These are phyloP conservation scores for Malurus alboscapulatus DNA, from an alignment of 2,113 vertebrate species.

Conservation along the genomic window DNA sequence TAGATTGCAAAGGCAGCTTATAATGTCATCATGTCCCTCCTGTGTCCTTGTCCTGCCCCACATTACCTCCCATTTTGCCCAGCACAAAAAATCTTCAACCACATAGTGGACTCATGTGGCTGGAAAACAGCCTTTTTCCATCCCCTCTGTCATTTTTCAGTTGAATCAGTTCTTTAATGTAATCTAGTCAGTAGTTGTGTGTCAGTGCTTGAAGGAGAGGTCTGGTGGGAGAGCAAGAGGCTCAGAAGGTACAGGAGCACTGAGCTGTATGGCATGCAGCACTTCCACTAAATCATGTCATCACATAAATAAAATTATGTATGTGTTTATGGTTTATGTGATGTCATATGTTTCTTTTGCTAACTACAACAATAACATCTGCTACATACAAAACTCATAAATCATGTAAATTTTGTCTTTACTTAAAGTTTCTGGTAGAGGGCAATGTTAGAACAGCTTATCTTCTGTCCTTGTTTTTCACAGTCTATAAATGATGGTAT, in stretches of 20 bases:
- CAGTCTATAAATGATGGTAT: neutral
- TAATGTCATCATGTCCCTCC: neutral
- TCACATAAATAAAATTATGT: neutral
- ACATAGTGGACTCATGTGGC: neutral
- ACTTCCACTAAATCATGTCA: neutral
- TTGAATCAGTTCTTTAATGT: neutral
- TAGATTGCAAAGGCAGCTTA: neutral
- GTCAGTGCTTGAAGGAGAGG: neutral
- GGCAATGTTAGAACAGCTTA: constrained; percentile 50
- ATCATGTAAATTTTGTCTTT: neutral
- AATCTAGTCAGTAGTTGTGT: neutral
- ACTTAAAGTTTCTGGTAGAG: constrained; percentile 46
- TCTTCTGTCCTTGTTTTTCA: neutral
- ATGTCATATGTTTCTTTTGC: neutral
- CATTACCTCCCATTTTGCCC: neutral
- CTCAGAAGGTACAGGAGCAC: neutral
- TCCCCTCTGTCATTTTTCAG: neutral
- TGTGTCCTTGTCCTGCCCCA: neutral
- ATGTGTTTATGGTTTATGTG: neutral
- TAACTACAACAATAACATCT: neutral
- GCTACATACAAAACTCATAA: neutral
- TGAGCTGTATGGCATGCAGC: neutral
- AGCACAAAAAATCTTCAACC: neutral
- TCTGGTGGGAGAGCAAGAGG: neutral
- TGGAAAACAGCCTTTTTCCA: neutral